Percentiles rank a stretch among this genome's conserved stretches.
phyloP scores from a whole-genome alignment of 1,140 invertebrate genomes.

The Drosophila truncata region DNA sequence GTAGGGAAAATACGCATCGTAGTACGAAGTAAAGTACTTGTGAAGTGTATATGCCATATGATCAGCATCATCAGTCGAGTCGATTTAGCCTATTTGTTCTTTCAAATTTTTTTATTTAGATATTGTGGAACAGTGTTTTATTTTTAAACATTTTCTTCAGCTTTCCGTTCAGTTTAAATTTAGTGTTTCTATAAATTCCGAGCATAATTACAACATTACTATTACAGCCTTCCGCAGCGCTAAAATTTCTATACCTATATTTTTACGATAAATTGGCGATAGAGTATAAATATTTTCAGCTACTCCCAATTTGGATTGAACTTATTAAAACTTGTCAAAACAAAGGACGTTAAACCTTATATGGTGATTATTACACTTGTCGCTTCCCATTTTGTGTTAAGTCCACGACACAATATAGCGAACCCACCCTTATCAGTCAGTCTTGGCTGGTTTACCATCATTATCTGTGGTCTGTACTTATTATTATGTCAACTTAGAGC shows the following conservation, averaged over 20 bases:
- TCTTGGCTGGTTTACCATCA: conserved; percentile 1
- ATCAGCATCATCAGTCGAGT: not conserved
- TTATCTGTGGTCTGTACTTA: conserved; percentile 8
- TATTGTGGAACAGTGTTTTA: too few species aligned
- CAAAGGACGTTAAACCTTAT: not conserved
- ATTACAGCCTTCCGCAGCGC: too few species aligned
- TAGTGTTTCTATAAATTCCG: too few species aligned
- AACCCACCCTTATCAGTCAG: conserved; percentile 8
- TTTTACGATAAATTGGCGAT: not conserved
- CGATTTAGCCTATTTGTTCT: not conserved
- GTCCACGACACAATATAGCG: not conserved
- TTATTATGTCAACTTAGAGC: conserved; percentile 10
- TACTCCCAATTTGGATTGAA: not conserved
- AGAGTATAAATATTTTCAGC: not conserved
- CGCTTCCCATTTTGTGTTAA: conserved; percentile 2
- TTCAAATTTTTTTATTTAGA: not conserved
- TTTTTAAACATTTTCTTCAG: too few species aligned
- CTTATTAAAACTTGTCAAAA: not conserved
- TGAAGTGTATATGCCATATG: not conserved
- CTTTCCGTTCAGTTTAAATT: too few species aligned
- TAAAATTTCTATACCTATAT: too few species aligned
- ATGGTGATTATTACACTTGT: conserved; percentile 14
- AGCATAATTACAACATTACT: too few species aligned
- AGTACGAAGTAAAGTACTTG: not conserved
- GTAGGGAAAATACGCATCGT: not conserved